Evolutionary conservation across 64 coral and sea anemone genomes (phyloP), one percentile per base, ranked within the genome.

Genomic region (Acropora yongei): DNA sequence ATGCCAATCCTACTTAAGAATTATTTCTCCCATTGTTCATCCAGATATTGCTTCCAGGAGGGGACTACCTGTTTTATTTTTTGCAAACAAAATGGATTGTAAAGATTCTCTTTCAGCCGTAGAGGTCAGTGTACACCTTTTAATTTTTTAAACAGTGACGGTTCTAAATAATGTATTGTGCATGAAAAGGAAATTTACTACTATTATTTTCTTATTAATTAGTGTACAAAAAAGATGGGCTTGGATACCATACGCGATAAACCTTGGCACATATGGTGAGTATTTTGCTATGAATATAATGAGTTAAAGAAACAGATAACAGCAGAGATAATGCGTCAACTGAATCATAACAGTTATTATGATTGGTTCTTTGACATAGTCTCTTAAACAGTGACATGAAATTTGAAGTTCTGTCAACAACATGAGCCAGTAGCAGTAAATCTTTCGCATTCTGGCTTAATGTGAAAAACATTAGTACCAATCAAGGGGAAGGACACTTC

Each of bases 241-340:
- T 85, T 98, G 57, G 93, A 98, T 44, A 69, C 84, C 10, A 87
- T 98, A 48, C 95, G 80, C 49, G 90, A 92, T 78, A 98, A 95
- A 80, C 96, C 96, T 2, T 98, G 96, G 96, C 96, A 95, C 90
- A 98, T 98, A 98, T 98, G 96, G 96, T 98, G 86, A 84, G 78
- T 68, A n/a, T 30, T 30, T 30, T 30, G 30, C 30, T 30, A 30
- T 30, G 30, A 30, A 30, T 30, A 30, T 30, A 30, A 30, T 30
- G 30, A 30, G 30, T 30, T 30, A 30, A 30, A 30, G 30, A 30
- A 30, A 30, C 30, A 30, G 30, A 30, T 30, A 30, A 30, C 30
- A 30, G 30, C 30, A 30, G 30, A 30, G 30, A 30, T 30, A 30
- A 30, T 30, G 30, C 30, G 30, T 30, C 0, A 30, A 30, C 30